phyloP scores from a whole-genome alignment of 53 echinoderm and acorn worm species.

The Paracentrotus lividus region DNA sequence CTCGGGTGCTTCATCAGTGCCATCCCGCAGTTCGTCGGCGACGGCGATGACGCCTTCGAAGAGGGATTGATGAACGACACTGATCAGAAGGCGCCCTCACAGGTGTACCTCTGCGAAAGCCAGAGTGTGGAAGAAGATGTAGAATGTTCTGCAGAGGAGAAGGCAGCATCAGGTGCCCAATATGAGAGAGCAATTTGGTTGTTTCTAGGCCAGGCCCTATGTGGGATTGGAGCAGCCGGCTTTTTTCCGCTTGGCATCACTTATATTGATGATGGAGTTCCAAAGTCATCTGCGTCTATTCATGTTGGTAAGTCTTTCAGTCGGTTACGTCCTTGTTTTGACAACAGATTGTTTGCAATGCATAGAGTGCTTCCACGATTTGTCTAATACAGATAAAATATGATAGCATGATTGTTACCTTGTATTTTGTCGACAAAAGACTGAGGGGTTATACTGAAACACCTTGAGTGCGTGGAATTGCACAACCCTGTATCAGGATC shows the following conservation, averaged over 20 bases:
- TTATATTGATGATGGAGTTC: conserved; percentile 60
- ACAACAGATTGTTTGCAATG: too few species aligned
- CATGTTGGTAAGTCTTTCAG: conserved; percentile 50
- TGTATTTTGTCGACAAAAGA: too few species aligned
- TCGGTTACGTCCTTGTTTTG: not conserved
- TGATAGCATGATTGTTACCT: too few species aligned
- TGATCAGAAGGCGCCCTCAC: not conserved
- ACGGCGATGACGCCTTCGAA: not conserved
- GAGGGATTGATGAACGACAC: not conserved
- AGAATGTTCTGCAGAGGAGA: conserved; percentile 35
- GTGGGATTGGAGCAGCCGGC: conserved; percentile 46
- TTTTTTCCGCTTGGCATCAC: conserved; percentile 62
- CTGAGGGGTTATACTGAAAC: too few species aligned
- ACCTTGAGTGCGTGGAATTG: too few species aligned
- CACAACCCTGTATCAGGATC: too few species aligned
- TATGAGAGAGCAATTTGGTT: conserved; percentile 57
- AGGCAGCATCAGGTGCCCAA: conserved; percentile 56
- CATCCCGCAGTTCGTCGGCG: conserved; percentile 78
- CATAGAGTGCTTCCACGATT: too few species aligned
- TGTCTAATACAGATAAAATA: too few species aligned
- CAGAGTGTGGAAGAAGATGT: not conserved
- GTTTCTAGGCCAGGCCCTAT: conserved; percentile 51
- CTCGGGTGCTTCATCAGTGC: conserved; percentile 74
- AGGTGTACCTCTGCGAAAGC: conserved; percentile 28
- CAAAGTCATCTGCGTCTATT: conserved; percentile 42